Conservation (phyloP, 2,888 invertebrate species). For the Asteroscopus sphinx region DNA sequence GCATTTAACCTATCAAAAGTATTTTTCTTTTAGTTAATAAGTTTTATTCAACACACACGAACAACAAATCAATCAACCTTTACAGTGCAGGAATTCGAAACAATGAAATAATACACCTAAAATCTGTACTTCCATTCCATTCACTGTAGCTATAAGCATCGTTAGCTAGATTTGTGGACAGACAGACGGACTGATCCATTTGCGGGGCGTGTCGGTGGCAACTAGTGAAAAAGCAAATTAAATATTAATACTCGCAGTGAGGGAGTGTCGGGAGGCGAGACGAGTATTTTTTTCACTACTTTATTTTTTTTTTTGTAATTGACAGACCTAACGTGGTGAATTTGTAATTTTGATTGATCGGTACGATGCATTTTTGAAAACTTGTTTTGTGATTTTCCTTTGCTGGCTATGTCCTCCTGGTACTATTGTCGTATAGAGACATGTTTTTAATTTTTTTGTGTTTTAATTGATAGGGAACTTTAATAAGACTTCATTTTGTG, state of each 20-base stretch:
- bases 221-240: conserved; percentile 68
- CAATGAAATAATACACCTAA: neutral
- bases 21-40: too few relatives aligned
- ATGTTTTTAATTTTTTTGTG: neutral
- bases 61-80: too few relatives aligned
- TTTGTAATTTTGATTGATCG: conserved; percentile 52
- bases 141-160: conserved; percentile 30
- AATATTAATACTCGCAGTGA: conserved; percentile 72
- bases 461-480: too few relatives aligned
- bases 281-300: conserved; percentile 53
- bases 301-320: conserved; percentile 46
- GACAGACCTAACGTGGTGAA: conserved; percentile 37
- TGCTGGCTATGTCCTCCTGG: conserved; percentile 23
- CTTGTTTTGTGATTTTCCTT: conserved; percentile 18
- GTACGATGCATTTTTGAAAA: conserved; percentile 28
- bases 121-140: conserved; percentile 13
- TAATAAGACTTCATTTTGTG: too few relatives aligned
- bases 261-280: conserved; percentile 62
- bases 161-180: conserved; percentile 44
- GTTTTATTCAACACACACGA: too few relatives aligned
- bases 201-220: conserved; percentile 55
- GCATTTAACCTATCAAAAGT: too few relatives aligned
- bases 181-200: conserved; percentile 70
- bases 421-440: conserved; percentile 2
- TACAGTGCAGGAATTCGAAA: too few relatives aligned